phyloP scores from a whole-genome alignment of 2,113 vertebrate genomes.

The Struthidea cinerea region DNA sequence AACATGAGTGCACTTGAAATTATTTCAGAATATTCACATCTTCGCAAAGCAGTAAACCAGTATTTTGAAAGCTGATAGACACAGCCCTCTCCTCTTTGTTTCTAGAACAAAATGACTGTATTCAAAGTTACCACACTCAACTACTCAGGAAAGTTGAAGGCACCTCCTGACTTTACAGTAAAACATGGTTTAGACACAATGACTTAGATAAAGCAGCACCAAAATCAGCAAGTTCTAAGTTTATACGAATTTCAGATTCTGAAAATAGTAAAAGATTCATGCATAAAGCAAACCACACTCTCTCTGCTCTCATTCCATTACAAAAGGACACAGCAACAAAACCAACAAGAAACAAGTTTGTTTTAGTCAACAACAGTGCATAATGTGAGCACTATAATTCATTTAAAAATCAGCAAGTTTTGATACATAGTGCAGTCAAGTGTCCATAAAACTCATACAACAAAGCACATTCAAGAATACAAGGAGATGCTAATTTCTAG shows the following conservation, averaged over 20 bases:
- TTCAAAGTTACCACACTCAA: background rate
- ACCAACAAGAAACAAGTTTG: background rate
- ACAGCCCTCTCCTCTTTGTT: background rate
- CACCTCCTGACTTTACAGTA: background rate
- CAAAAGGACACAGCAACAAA: background rate
- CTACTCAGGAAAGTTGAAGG: background rate
- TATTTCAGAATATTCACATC: background rate
- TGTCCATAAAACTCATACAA: background rate
- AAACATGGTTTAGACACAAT: background rate
- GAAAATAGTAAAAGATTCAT: background rate
- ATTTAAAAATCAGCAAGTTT: background rate
- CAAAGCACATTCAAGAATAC: background rate
- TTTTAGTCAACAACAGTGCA: background rate
- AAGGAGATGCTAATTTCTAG: background rate
- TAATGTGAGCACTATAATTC: fast-evolving
- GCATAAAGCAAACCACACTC: background rate
- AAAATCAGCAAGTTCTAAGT: background rate
- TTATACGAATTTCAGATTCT: background rate
- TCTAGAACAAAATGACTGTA: background rate
- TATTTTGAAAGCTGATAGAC: background rate
- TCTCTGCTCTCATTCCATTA: background rate
- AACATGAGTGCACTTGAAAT: background rate
- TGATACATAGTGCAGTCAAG: background rate
- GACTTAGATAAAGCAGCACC: background rate
- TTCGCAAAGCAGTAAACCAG: background rate